These are phyloP conservation scores for Eumaeus atala DNA, from an alignment of 1,140 invertebrate genomes.

Conservation along the genomic window DNA sequence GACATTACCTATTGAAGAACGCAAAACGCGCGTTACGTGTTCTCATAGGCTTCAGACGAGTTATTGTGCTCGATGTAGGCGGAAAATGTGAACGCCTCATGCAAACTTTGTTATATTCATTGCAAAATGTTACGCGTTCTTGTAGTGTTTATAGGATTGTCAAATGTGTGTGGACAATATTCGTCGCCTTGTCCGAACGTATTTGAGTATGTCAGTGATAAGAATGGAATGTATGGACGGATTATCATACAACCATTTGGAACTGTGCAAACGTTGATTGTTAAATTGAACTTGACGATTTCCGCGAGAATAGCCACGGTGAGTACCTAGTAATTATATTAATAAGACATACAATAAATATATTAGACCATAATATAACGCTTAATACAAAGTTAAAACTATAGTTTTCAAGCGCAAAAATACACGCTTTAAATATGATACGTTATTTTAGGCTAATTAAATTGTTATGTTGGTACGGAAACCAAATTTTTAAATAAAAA, in stretches of 20 bases:
- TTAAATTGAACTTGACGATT: constrained; percentile 34
- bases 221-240: constrained; percentile 26
- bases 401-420: too few relatives aligned
- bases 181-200: constrained; percentile 35
- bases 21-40: neutral
- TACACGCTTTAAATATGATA: too few relatives aligned
- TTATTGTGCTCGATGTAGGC: neutral
- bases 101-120: neutral
- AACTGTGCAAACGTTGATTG: constrained; percentile 23
- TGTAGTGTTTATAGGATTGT: constrained; percentile 23
- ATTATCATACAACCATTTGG: constrained; percentile 27
- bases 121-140: constrained; percentile 15
- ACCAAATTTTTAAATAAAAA: too few relatives aligned
- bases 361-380: too few relatives aligned
- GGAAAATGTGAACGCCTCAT: neutral
- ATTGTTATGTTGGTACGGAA: too few relatives aligned
- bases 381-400: too few relatives aligned
- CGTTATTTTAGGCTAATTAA: too few relatives aligned
- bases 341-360: too few relatives aligned
- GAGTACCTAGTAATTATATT: neutral
- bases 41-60: neutral
- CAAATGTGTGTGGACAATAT: constrained; percentile 23
- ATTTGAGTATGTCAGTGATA: constrained; percentile 35
- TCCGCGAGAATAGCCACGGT: constrained; percentile 20
- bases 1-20: neutral